Conservation (phyloP, 2,888 invertebrate genomes). For the Drosophila acutilabella region DNA sequence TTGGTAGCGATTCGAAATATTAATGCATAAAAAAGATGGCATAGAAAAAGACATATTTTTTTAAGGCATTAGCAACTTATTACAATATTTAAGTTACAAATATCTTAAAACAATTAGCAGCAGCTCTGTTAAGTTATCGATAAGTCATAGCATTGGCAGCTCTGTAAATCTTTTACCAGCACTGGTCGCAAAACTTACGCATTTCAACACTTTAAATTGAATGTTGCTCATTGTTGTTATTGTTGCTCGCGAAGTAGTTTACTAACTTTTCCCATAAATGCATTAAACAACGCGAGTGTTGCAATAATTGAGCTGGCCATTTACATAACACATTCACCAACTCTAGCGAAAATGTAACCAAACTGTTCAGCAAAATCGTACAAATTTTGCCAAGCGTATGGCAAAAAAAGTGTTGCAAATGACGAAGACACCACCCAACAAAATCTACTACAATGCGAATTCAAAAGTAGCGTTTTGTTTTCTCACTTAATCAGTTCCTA, state of each 20-base stretch:
- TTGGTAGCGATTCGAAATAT: too few species aligned
- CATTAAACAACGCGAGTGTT: slow-evolving; percentile 47
- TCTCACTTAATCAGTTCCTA: slow-evolving; percentile 65
- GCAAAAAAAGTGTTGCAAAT: slow-evolving; percentile 43
- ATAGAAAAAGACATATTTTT: too few species aligned
- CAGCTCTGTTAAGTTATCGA: slow-evolving; percentile 1
- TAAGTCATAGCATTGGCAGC: background rate
- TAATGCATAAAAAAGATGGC: too few species aligned
- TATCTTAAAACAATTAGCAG: background rate
- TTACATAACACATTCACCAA: slow-evolving; percentile 47
- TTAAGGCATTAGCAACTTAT: background rate
- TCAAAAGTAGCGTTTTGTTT: slow-evolving; percentile 34
- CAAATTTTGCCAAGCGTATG: slow-evolving; percentile 49
- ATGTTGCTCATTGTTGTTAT: slow-evolving; percentile 54
- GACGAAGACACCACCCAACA: slow-evolving; percentile 53
- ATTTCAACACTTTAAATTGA: slow-evolving; percentile 33
- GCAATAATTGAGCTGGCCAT: slow-evolving; percentile 51
- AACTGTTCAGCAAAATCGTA: slow-evolving; percentile 13
- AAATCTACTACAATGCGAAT: slow-evolving; percentile 29
- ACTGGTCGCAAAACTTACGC: slow-evolving; percentile 2
- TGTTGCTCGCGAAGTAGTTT: slow-evolving; percentile 40
- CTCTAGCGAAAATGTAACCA: slow-evolving; percentile 37
- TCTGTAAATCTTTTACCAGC: background rate
- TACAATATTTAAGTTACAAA: background rate
- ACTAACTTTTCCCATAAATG: slow-evolving; percentile 33